phyloP scores from a whole-genome alignment of 2,113 vertebrate species.

The Nothobranchius kuhntae region DNA sequence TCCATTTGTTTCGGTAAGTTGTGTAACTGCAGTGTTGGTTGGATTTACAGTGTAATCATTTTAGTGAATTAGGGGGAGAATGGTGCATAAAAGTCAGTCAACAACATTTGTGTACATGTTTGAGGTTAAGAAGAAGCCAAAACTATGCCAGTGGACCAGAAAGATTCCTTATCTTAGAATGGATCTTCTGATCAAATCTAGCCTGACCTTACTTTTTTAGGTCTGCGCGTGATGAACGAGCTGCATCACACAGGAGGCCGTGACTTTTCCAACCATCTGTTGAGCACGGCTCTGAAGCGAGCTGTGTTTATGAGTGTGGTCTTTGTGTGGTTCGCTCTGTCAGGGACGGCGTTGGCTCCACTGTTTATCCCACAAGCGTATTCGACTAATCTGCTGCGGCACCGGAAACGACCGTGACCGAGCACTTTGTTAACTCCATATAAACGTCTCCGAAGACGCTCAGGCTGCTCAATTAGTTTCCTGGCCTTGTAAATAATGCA shows the following conservation, averaged over 20 bases:
- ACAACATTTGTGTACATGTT: neutral
- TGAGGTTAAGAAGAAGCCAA: neutral
- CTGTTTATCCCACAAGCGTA: conserved; percentile 31
- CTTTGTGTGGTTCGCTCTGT: neutral
- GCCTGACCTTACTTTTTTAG: conserved; percentile 18
- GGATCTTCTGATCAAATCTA: conserved; percentile 13
- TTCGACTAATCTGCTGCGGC: neutral
- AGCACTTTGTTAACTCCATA: neutral
- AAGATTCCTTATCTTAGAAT: neutral
- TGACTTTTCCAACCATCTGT: conserved; percentile 24
- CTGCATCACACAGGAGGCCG: conserved; percentile 16
- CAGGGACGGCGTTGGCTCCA: neutral
- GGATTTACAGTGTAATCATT: neutral
- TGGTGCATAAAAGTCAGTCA: neutral
- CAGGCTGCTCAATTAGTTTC: too few species aligned
- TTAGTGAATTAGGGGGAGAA: neutral
- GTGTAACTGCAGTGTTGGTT: neutral
- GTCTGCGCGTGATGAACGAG: conserved; percentile 26
- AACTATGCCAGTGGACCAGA: neutral
- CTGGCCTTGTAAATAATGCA: neutral
- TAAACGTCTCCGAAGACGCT: neutral
- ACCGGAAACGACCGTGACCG: neutral
- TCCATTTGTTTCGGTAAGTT: neutral
- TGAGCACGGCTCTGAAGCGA: conserved; percentile 17
- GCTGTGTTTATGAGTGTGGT: neutral